Conservation (phyloP, 2,113 vertebrate genomes). For the Paralichthys olivaceus region DNA sequence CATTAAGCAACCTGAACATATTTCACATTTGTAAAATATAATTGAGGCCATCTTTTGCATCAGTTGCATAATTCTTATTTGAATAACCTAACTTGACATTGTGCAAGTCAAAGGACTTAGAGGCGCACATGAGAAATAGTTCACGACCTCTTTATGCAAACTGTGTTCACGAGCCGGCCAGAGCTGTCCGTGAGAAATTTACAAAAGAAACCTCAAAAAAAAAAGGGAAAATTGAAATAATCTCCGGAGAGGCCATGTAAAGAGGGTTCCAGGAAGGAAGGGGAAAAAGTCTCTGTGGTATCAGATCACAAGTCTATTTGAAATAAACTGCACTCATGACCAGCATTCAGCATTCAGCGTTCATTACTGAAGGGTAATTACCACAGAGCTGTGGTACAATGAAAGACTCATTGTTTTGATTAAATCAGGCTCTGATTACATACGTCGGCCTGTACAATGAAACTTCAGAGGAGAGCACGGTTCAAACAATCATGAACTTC, state of each 20-base stretch:
- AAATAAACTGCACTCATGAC: constrained; percentile 27
- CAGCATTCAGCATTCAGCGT: constrained; percentile 4
- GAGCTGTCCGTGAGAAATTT: neutral
- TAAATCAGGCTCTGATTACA: constrained; percentile 35
- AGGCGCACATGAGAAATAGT: neutral
- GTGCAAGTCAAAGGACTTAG: neutral
- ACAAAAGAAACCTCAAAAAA: neutral
- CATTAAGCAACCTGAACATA: neutral
- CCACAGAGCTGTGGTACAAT: constrained; percentile 1
- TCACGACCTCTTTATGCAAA: neutral
- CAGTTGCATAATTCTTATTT: neutral
- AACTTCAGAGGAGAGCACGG: constrained; percentile 20
- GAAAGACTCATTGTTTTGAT: constrained; percentile 41
- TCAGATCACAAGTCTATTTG: constrained; percentile 16
- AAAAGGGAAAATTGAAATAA: neutral
- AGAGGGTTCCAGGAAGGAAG: neutral
- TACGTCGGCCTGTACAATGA: constrained; percentile 6
- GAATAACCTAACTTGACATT: neutral
- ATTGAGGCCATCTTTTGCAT: neutral
- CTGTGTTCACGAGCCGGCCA: neutral
- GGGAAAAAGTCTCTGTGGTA: neutral
- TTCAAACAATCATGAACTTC: constrained; percentile 2
- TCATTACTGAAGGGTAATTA: constrained; percentile 19
- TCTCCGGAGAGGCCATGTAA: constrained; percentile 4
- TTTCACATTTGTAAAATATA: neutral